Conservation (phyloP, 2,888 invertebrate genomes). For the Carabus problematicus region DNA sequence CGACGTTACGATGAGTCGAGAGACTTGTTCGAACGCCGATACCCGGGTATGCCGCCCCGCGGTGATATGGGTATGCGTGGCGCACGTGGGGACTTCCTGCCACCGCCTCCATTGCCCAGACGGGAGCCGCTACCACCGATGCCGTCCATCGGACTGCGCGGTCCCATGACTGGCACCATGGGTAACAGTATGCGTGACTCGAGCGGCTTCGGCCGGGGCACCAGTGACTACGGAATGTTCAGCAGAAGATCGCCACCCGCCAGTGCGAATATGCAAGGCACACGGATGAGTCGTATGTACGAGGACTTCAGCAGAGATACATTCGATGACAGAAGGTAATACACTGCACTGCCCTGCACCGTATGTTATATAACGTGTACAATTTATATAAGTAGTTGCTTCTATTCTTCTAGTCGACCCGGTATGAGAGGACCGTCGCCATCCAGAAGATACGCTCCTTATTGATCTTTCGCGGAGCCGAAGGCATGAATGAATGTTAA, state of each 20-base stretch:
- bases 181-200: constrained; percentile 70
- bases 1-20: constrained; percentile 80
- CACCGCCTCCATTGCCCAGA: constrained; percentile 74
- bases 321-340: constrained; percentile 84
- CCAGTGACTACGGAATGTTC: constrained; percentile 78
- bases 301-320: constrained; percentile 89
- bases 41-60: constrained; percentile 66
- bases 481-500: too few relatives aligned
- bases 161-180: constrained; percentile 68
- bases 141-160: constrained; percentile 63
- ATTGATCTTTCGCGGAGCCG: constrained; percentile 60
- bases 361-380: background rate
- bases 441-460: constrained; percentile 85
- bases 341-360: constrained; percentile 45
- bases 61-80: constrained; percentile 58
- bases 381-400: constrained; percentile 39
- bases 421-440: constrained; percentile 84
- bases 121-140: constrained; percentile 80
- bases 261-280: constrained; percentile 53
- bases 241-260: constrained; percentile 80
- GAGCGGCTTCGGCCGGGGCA: constrained; percentile 65
- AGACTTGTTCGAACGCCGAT: constrained; percentile 82
- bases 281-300: constrained; percentile 70
- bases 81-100: constrained; percentile 71
- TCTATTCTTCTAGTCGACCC: constrained; percentile 65